Conservation (phyloP, 2,888 invertebrate species). For the Eucera pruinosa region DNA sequence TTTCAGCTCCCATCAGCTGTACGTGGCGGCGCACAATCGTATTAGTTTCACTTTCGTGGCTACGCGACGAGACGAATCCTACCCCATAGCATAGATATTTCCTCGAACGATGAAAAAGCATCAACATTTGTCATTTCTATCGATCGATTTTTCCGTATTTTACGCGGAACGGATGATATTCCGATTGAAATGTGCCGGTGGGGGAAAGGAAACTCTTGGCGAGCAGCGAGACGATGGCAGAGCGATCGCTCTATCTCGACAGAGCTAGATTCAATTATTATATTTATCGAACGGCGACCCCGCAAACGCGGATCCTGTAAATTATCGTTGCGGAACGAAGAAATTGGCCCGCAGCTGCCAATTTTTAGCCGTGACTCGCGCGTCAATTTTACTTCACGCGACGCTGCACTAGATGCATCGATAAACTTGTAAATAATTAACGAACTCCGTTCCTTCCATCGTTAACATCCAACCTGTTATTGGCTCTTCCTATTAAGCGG, state of each 20-base stretch:
- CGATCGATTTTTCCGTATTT: neutral
- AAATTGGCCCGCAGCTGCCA: conserved; percentile 66
- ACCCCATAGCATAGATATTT: neutral
- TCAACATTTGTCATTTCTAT: neutral
- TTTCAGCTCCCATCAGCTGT: conserved; percentile 7
- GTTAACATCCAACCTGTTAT: conserved; percentile 72
- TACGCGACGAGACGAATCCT: conserved; percentile 3
- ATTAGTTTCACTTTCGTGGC: conserved; percentile 59
- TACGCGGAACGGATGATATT: neutral
- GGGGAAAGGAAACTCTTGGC: conserved; percentile 7
- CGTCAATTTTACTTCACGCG: conserved; percentile 69
- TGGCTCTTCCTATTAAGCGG: conserved; percentile 67
- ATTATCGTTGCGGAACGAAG: conserved; percentile 69
- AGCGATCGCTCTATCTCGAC: conserved; percentile 10
- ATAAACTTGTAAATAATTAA: conserved; percentile 79
- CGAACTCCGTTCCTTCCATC: conserved; percentile 68
- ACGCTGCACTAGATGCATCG: conserved; percentile 69
- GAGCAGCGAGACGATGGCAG: neutral
- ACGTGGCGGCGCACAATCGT: conserved; percentile 11
- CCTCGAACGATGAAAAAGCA: neutral
- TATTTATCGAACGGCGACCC: conserved; percentile 34
- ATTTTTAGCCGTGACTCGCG: conserved; percentile 58
- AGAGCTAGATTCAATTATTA: conserved; percentile 22
- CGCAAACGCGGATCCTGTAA: conserved; percentile 32
- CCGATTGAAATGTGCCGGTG: neutral